Conservation (phyloP, 2,113 vertebrate species). For the Myotis yumanensis region DNA sequence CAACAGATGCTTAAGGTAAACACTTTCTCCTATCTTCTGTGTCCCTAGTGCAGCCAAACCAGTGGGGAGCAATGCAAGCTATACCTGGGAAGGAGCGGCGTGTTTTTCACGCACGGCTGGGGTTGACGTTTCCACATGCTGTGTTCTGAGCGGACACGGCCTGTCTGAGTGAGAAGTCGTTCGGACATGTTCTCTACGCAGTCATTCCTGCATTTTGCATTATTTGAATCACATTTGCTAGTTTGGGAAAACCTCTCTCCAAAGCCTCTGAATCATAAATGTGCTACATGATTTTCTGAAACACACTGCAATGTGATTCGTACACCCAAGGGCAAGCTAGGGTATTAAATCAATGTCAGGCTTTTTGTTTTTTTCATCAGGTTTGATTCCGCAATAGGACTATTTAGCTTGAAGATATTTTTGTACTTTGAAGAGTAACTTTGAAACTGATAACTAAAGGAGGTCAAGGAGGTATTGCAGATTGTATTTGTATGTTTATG, state of each 20-base stretch:
- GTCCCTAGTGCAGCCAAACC: not conserved
- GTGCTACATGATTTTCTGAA: conserved; percentile 28
- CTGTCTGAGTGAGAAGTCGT: not conserved
- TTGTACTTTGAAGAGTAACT: conserved; percentile 46
- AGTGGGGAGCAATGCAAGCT: not conserved
- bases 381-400: not conserved
- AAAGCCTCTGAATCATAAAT: conserved; percentile 56
- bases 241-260: conserved; percentile 13
- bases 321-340: conserved; percentile 13
- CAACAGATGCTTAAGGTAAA: not conserved
- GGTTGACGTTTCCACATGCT: not conserved
- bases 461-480: not conserved
- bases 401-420: conserved; percentile 60
- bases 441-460: conserved; percentile 55
- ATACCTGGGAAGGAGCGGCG: not conserved
- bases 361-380: conserved; percentile 32
- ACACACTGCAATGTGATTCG: not conserved
- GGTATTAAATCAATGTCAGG: conserved; percentile 55
- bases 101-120: not conserved
- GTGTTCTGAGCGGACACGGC: not conserved
- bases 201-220: not conserved
- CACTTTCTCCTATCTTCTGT: not conserved
- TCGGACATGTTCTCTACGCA: not conserved
- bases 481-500: not conserved
- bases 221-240: conserved; percentile 39